Percentiles rank a stretch among this genome's conserved stretches.
phyloP scores from a whole-genome alignment of 1,140 invertebrate genomes.

The Atta cephalotes region DNA sequence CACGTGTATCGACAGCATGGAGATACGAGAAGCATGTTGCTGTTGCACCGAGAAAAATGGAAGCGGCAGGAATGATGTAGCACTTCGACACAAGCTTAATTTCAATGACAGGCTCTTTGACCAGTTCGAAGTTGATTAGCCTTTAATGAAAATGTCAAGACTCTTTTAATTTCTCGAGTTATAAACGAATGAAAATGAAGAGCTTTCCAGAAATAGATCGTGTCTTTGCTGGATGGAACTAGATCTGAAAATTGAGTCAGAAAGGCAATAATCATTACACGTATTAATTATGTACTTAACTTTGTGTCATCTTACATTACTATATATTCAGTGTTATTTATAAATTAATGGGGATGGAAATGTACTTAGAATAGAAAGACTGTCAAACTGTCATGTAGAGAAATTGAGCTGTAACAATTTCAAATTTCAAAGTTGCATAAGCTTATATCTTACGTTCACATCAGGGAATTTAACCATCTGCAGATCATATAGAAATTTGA shows the following conservation, averaged over 20 bases:
- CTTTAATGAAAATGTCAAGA: constrained; percentile 3
- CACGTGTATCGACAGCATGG: constrained; percentile 8
- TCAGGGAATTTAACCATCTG: background rate
- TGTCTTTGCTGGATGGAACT: constrained; percentile 20
- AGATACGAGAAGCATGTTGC: background rate
- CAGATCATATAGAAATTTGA: too few species aligned
- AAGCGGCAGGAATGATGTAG: background rate
- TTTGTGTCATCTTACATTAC: background rate
- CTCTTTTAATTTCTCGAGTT: constrained; percentile 13
- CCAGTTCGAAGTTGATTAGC: constrained; percentile 13
- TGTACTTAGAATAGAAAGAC: background rate
- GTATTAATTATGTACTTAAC: constrained; percentile 12
- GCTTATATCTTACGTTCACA: background rate
- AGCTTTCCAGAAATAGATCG: background rate
- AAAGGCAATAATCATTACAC: background rate
- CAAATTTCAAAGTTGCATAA: background rate
- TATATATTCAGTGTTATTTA: background rate
- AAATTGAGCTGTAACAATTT: background rate
- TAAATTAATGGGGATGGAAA: background rate
- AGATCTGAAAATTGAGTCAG: constrained; percentile 19
- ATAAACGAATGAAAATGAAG: constrained; percentile 28
- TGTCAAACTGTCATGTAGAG: background rate
- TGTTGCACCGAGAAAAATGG: constrained; percentile 31
- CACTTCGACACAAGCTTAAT: background rate
- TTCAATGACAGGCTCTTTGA: constrained; percentile 6